Conservation (phyloP, 1,140 invertebrate species). For the Wasmannia auropunctata region DNA sequence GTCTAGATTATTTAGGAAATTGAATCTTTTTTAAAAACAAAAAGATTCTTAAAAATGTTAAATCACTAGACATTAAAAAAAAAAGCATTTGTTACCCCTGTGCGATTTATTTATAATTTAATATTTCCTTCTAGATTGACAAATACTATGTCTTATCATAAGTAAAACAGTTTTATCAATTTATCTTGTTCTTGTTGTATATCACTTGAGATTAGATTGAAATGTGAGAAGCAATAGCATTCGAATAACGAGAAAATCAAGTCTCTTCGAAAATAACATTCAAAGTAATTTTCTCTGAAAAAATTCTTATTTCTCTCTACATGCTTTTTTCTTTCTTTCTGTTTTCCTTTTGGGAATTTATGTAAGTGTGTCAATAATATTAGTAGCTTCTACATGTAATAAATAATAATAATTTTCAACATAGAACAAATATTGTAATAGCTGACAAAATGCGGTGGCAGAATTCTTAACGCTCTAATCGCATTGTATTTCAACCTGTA, state of each 20-base stretch:
- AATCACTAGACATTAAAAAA: neutral
- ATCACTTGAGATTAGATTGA: constrained; percentile 39
- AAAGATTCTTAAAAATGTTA: neutral
- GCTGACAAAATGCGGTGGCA: constrained; percentile 13
- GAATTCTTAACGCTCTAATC: constrained; percentile 24
- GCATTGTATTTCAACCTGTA: constrained; percentile 53
- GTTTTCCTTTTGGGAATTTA: constrained; percentile 43
- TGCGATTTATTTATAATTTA: neutral
- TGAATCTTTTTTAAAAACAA: too few relatives aligned
- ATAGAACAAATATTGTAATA: constrained; percentile 18
- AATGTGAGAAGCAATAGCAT: constrained; percentile 72
- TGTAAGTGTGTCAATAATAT: constrained; percentile 43
- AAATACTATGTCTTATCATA: neutral
- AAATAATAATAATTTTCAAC: constrained; percentile 31
- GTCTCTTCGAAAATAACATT: neutral
- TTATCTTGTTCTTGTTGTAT: constrained; percentile 47
- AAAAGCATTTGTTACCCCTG: neutral
- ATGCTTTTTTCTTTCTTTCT: constrained; percentile 29
- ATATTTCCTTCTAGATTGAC: neutral
- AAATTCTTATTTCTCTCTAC: neutral
- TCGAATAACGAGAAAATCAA: constrained; percentile 24
- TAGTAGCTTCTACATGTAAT: constrained; percentile 27
- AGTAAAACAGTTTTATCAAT: constrained; percentile 9
- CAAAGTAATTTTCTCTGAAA: constrained; percentile 23
- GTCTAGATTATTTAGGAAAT: neutral